A percentile compares a stretch with the other conserved stretches of the same genome.
These are phyloP conservation scores for Eupithecia tripunctaria DNA, from an alignment of 2,888 invertebrate genomes.

Conservation along the genomic window DNA sequence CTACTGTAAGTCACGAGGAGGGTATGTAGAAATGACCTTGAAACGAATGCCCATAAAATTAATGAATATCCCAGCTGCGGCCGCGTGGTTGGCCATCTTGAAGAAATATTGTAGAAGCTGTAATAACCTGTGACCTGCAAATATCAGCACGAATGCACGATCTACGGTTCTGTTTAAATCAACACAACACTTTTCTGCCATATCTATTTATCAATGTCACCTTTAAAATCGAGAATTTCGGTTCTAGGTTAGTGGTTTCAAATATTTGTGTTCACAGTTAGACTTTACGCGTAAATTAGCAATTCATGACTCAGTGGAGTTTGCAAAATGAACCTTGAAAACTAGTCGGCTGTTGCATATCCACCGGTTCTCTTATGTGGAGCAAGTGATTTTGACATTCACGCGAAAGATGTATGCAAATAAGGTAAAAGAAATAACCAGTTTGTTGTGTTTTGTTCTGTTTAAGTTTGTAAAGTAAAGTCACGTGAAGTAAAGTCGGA, in stretches of 20 bases:
- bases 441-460: background rate
- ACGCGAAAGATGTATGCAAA: slow-evolving; percentile 8
- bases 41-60: too few relatives aligned
- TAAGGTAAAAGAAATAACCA: slow-evolving; percentile 1
- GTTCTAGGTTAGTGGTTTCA: slow-evolving; percentile 19
- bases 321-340: slow-evolving; percentile 19
- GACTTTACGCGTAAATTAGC: slow-evolving; percentile 14
- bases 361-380: slow-evolving; percentile 14
- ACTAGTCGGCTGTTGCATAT: background rate
- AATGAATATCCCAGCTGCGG: background rate
- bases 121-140: background rate
- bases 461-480: too few relatives aligned
- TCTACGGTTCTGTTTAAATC: background rate
- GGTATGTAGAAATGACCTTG: background rate
- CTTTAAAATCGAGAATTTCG: background rate
- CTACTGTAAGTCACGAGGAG: background rate
- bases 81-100: background rate
- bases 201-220: slow-evolving; percentile 18
- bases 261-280: slow-evolving; percentile 31
- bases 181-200: background rate
- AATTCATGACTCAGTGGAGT: slow-evolving; percentile 17
- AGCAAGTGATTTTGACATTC: slow-evolving; percentile 17
- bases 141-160: background rate
- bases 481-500: too few relatives aligned
- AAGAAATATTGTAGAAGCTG: background rate